Percentiles rank a stretch among this genome's conserved stretches.
Conservation (phyloP, 2,888 invertebrate genomes). For the Macrosoma leucophasiata region DNA sequence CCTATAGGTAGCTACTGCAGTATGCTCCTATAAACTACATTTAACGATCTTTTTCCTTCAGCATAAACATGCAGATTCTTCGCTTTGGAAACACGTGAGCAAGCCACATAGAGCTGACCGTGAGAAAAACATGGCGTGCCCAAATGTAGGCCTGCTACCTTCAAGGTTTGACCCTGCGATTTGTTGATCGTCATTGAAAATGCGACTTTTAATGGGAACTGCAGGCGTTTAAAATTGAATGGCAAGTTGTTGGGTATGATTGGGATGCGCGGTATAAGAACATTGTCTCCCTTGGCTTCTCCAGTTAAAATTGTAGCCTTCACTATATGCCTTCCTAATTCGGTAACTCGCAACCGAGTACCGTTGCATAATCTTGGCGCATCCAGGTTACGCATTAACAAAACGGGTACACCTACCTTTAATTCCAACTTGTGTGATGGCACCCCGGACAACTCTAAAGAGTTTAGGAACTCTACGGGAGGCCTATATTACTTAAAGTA, state of each 20-base stretch:
- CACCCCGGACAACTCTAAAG: slow-evolving; percentile 28
- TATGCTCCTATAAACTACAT: too few species aligned
- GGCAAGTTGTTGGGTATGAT: slow-evolving; percentile 30
- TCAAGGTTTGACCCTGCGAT: too few species aligned
- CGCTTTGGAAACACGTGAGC: too few species aligned
- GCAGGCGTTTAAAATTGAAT: slow-evolving; percentile 27
- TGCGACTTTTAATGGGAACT: too few species aligned
- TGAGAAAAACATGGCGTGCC: too few species aligned
- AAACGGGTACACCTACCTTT: slow-evolving; percentile 24
- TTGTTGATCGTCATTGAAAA: too few species aligned
- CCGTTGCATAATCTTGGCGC: slow-evolving; percentile 26
- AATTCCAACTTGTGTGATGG: slow-evolving; percentile 24
- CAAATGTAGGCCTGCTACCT: too few species aligned
- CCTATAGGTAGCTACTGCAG: too few species aligned
- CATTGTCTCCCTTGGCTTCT: slow-evolving; percentile 26
- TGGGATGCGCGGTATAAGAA: slow-evolving; percentile 30
- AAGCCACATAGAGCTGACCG: too few species aligned
- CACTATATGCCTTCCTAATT: slow-evolving; percentile 24
- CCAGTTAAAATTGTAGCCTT: slow-evolving; percentile 29
- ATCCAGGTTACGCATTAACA: slow-evolving; percentile 26
- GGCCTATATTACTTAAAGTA: too few species aligned
- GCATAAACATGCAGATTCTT: too few species aligned
- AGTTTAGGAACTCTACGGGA: slow-evolving; percentile 30
- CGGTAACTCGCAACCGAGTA: slow-evolving; percentile 19
- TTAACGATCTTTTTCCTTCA: too few species aligned